Conservation (phyloP, 2,888 invertebrate species). For the Tyria jacobaeae region DNA sequence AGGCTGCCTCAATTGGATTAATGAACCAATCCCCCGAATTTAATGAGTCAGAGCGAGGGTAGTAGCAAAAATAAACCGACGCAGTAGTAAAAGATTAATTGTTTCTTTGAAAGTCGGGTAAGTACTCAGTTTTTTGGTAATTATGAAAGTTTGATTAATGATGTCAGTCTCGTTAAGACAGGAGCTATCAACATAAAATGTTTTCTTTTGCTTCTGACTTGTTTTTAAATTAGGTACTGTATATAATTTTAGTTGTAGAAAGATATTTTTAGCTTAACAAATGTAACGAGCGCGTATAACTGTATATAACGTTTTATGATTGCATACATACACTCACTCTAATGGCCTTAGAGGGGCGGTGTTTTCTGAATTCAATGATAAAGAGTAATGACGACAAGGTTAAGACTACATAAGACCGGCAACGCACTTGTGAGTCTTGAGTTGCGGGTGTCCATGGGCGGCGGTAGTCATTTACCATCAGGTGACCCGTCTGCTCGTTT, state of each 20-base stretch:
- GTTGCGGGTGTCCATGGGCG: no score
- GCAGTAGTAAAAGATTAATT: slow-evolving; percentile 43
- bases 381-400: no score
- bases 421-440: no score
- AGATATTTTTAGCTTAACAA: not conserved
- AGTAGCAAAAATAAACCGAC: slow-evolving; percentile 6
- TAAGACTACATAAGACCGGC: no score
- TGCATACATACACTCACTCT: no score
- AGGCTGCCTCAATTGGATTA: not conserved
- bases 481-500: no score
- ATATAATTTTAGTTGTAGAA: not conserved
- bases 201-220: slow-evolving; percentile 13
- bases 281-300: no score
- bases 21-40: slow-evolving; percentile 6
- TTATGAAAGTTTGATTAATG: slow-evolving; percentile 54
- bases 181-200: slow-evolving; percentile 21
- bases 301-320: no score
- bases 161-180: slow-evolving; percentile 31
- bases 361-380: no score
- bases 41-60: slow-evolving; percentile 6
- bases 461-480: no score
- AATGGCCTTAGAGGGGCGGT: no score
- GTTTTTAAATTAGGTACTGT: not conserved
- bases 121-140: slow-evolving; percentile 45
- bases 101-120: slow-evolving; percentile 30